Evolutionary conservation across 2,888 invertebrate species (phyloP), one percentile per base, ranked within the genome.

Genomic region (Thera obeliscata): DNA sequence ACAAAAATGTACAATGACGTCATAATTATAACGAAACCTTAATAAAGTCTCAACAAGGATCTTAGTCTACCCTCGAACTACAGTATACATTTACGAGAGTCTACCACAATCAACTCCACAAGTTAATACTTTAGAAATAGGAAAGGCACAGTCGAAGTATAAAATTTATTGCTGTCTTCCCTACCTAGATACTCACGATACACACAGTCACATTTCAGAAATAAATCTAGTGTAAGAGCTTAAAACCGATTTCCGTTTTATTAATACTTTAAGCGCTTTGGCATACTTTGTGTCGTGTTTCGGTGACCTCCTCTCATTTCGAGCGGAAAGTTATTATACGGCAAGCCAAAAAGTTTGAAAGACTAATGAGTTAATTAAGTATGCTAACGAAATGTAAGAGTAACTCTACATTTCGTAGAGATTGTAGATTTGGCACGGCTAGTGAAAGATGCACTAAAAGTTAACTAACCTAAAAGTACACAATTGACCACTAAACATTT

Each of bases 81-180:
- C 83, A 86, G 86, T 91, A 90, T 89, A 93, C 87, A 87, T 82
- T 87, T 46, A 84, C 85, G 83, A 83, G 85, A 88, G 81, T 85
- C 88, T 88, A 90, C 84, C 82, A 88, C 86, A 84, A 86, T 85
- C 78, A 85, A 87, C 83, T 86, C 83, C 90, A 88, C 89, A 88
- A 88, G 90, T 90, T 92, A 91, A 89, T 88, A 89, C 85, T 82
- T 93, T 92, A 93, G 93, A 93, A 90, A 93, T 92, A 93, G 93
- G 90, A 92, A 93, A 93, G 93, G 93, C 93, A 93, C 93, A 93
- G 93, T 93, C 81, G 93, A 93, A 93, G 92, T 93, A 92, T 93
- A 89, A 91, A 93, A 93, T 89, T 92, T 93, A 93, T 93, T 93
- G 93, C 93, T 93, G 92, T 89, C 87, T 87, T 87, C 86, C 87